A percentile compares a stretch with the other conserved stretches of the same genome.
These are phyloP conservation scores for Echinometra lucunter DNA, from an alignment of 53 echinoderm and acorn worm species.

Conservation along the genomic window DNA sequence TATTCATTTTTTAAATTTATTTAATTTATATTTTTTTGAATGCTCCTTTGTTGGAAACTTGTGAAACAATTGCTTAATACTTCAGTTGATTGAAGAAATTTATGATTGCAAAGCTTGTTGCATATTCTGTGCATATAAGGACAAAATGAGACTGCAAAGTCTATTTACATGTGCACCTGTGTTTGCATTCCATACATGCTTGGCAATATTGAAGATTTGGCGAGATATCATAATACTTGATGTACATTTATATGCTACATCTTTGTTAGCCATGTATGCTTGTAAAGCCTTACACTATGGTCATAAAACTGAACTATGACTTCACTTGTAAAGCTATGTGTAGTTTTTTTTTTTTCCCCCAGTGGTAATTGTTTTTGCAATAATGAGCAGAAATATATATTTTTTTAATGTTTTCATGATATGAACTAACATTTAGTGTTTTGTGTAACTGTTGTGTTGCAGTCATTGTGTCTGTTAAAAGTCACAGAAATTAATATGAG, in stretches of 20 bases:
- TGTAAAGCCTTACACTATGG: too few relatives aligned
- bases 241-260: too few relatives aligned
- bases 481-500: neutral
- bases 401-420: neutral
- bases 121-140: too few relatives aligned
- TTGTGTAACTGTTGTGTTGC: neutral
- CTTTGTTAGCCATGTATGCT: too few relatives aligned
- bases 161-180: neutral
- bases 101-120: too few relatives aligned
- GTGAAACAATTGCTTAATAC: neutral
- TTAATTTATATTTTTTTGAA: too few relatives aligned
- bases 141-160: too few relatives aligned
- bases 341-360: neutral
- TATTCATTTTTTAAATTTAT: too few relatives aligned
- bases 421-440: constrained; percentile 3
- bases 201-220: neutral
- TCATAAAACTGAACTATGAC: neutral
- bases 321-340: neutral
- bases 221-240: too few relatives aligned
- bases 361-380: neutral
- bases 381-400: neutral
- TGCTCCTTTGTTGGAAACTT: neutral
- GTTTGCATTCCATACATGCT: neutral
- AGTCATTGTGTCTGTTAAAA: neutral
- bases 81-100: too few relatives aligned